Evolutionary conservation across 2,113 vertebrate species (phyloP).

Genomic region (Ammospiza nelsoni): DNA sequence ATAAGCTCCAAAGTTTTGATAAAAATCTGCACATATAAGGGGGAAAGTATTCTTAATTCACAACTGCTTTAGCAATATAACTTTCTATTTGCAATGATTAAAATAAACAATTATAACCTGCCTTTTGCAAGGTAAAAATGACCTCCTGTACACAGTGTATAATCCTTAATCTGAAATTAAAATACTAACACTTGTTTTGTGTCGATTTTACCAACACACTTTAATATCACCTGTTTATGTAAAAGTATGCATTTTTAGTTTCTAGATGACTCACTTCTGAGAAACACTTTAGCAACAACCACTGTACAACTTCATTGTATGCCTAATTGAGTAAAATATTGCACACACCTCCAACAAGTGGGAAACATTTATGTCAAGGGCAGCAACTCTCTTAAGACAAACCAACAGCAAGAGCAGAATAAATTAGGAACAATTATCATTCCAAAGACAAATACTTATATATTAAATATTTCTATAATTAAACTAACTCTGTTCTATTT

Average conservation of each 20-base stretch:
- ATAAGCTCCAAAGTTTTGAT: background rate
- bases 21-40: background rate
- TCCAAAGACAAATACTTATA: background rate
- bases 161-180: background rate
- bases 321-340: background rate
- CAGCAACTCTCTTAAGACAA: background rate
- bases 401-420: background rate
- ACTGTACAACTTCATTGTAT: background rate
- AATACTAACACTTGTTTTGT: background rate
- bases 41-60: background rate
- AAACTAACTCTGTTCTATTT: background rate
- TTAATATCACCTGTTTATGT: background rate
- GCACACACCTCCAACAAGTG: background rate
- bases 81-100: background rate
- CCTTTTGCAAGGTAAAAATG: background rate
- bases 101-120: background rate
- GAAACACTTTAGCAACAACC: background rate
- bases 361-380: background rate
- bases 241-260: background rate
- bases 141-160: background rate
- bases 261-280: background rate
- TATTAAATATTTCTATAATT: constrained; percentile 25
- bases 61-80: background rate
- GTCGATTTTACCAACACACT: background rate
- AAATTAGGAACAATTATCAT: background rate